Evolutionary conservation across 37 sponge, comb jelly and placozoan species (phyloP).

Genomic region (Spongilla lacustris): DNA sequence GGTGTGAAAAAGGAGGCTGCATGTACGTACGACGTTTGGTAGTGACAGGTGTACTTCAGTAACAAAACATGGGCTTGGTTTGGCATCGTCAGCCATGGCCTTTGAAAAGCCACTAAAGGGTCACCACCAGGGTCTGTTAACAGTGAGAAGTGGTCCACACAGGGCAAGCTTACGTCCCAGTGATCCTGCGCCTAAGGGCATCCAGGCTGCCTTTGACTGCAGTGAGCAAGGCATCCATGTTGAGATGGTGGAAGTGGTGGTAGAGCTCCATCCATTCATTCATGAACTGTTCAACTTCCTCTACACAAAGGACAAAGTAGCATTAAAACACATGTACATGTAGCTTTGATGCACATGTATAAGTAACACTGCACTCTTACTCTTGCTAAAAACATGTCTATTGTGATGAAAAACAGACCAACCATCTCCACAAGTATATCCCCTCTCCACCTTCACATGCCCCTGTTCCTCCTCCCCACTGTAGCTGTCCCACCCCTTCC

Average conservation of each 20-base stretch:
- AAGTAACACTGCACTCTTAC: too few relatives aligned
- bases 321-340: too few relatives aligned
- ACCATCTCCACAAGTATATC: too few relatives aligned
- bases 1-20: too few relatives aligned
- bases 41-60: constrained; percentile 83
- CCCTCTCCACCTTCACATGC: too few relatives aligned
- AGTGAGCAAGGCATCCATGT: constrained; percentile 73
- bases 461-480: too few relatives aligned
- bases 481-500: too few relatives aligned
- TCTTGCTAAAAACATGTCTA: too few relatives aligned
- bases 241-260: constrained; percentile 64
- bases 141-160: not conserved
- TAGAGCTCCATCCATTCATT: constrained; percentile 79
- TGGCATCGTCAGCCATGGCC: constrained; percentile 11
- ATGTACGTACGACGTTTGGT: constrained; percentile 73
- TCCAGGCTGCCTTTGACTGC: constrained; percentile 71
- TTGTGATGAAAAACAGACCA: too few relatives aligned
- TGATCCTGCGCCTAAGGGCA: constrained; percentile 58
- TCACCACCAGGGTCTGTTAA: too few relatives aligned
- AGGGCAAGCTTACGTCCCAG: constrained; percentile 17
- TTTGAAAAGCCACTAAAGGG: too few relatives aligned
- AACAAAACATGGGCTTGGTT: constrained; percentile 60
- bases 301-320: constrained; percentile 1
- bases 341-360: too few relatives aligned
- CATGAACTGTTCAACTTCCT: constrained; percentile 69